phyloP scores from a whole-genome alignment of 2,797 vertebrate species.

The Esox masquinongy region DNA sequence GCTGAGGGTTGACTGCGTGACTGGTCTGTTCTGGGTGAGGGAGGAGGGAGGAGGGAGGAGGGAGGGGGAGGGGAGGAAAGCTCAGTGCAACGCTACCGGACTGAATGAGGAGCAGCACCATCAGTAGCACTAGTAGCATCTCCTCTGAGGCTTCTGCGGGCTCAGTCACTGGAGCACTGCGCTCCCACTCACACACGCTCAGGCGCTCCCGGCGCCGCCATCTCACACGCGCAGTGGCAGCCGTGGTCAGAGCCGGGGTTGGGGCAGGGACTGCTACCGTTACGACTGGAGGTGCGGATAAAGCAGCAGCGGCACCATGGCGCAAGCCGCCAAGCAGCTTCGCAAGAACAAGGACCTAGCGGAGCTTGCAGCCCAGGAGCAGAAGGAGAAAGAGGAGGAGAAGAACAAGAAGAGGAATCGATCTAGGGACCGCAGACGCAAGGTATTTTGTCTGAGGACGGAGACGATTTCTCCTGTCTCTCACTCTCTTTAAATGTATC shows the following conservation, averaged over 20 bases:
- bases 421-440: slow-evolving; percentile 93
- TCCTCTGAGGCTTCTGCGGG: slow-evolving; percentile 60
- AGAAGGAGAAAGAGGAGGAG: slow-evolving; percentile 94
- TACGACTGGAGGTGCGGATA: slow-evolving; percentile 55
- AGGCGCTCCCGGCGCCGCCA: slow-evolving; percentile 34
- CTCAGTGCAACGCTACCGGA: slow-evolving; percentile 68
- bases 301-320: slow-evolving; percentile 81
- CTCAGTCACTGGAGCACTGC: slow-evolving; percentile 1
- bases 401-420: slow-evolving; percentile 92
- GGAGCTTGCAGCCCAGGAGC: slow-evolving; percentile 92
- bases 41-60: slow-evolving; percentile 59
- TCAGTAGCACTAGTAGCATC: slow-evolving; percentile 73
- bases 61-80: slow-evolving; percentile 61
- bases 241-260: slow-evolving; percentile 52
- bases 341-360: slow-evolving; percentile 98
- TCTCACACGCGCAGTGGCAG: slow-evolving; percentile 59
- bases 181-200: slow-evolving; percentile 7
- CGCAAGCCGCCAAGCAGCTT: slow-evolving; percentile 97
- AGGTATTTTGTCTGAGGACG: slow-evolving; percentile 76
- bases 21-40: slow-evolving; percentile 56
- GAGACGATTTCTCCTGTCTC: slow-evolving; percentile 15
- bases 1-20: slow-evolving; percentile 72
- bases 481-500: slow-evolving; percentile 29
- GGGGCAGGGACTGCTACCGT: slow-evolving; percentile 49
- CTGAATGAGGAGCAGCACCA: slow-evolving; percentile 68